Percentiles rank a stretch among this genome's conserved stretches.
Evolutionary conservation across 2,113 vertebrate species (phyloP).

Genomic region (Solenodon paradoxus): DNA sequence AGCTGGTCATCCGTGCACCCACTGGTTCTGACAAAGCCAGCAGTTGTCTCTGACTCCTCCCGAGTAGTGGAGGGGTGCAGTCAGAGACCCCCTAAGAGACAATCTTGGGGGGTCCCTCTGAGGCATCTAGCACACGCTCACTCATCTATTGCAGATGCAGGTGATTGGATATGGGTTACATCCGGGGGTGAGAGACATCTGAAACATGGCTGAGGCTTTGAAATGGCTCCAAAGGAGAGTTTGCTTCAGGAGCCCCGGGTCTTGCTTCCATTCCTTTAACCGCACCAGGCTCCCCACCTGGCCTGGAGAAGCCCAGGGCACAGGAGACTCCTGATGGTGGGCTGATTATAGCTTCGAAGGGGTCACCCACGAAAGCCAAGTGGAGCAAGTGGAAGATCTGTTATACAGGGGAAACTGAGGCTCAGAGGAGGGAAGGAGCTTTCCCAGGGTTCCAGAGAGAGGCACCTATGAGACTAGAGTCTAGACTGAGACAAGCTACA

Average conservation of each 20-base stretch:
- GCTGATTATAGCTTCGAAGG: neutral
- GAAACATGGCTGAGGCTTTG: constrained; percentile 76
- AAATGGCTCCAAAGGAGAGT: constrained; percentile 74
- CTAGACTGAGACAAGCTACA: neutral
- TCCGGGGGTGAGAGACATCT: constrained; percentile 60
- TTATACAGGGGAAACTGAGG: neutral
- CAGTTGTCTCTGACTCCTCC: neutral
- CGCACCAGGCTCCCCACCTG: neutral
- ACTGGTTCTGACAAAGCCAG: neutral
- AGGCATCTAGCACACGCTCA: neutral
- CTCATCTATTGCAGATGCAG: constrained; percentile 65
- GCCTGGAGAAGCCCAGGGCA: neutral
- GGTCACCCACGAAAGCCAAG: neutral
- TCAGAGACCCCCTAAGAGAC: neutral
- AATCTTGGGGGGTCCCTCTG: neutral
- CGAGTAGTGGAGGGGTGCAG: neutral
- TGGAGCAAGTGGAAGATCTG: neutral
- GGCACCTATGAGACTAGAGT: neutral
- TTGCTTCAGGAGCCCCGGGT: constrained; percentile 59
- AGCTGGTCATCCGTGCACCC: fast-evolving
- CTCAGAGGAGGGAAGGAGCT: neutral
- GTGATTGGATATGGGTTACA: constrained; percentile 75
- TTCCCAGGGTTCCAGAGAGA: neutral
- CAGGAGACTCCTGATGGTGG: neutral
- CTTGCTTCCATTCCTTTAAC: constrained; percentile 65